Conservation (phyloP, 1,140 invertebrate species). For the Drosophila bocki region DNA sequence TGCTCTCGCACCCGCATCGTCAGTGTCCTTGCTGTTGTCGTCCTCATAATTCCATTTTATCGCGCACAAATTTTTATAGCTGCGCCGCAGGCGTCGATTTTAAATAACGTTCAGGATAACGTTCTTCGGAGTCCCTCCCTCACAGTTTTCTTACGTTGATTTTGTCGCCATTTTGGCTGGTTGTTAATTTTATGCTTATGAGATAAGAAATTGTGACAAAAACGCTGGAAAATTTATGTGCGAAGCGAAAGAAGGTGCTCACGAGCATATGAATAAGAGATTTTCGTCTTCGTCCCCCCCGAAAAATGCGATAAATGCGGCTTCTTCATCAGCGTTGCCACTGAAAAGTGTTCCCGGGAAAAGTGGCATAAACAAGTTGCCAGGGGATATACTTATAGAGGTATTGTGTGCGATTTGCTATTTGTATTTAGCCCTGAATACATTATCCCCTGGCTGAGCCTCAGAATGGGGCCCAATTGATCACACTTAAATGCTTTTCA, state of each 20-base stretch:
- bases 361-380: constrained; percentile 33
- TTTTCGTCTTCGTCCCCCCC: constrained; percentile 18
- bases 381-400: constrained; percentile 4
- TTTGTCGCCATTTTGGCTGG: constrained; percentile 76
- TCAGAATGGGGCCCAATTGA: constrained; percentile 13
- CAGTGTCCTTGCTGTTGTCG: constrained; percentile 25
- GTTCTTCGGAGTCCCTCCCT: neutral
- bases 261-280: constrained; percentile 59
- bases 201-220: constrained; percentile 80
- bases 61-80: constrained; percentile 82
- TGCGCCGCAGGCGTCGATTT: constrained; percentile 74
- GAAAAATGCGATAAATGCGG: constrained; percentile 42
- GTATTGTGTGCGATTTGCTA: constrained; percentile 7
- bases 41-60: constrained; percentile 80
- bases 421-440: constrained; percentile 46
- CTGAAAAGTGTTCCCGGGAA: constrained; percentile 12
- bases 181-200: constrained; percentile 80
- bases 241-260: constrained; percentile 49
- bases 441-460: constrained; percentile 15
- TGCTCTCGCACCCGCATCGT: constrained; percentile 38
- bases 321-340: constrained; percentile 37
- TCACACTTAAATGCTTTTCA: constrained; percentile 17
- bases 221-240: constrained; percentile 71
- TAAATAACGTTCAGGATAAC: constrained; percentile 56
- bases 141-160: constrained; percentile 53